Percentiles rank a stretch among this genome's conserved stretches.
These are phyloP conservation scores for Dryadula phaetusa DNA, from an alignment of 2,888 invertebrate genomes.

Conservation along the genomic window DNA sequence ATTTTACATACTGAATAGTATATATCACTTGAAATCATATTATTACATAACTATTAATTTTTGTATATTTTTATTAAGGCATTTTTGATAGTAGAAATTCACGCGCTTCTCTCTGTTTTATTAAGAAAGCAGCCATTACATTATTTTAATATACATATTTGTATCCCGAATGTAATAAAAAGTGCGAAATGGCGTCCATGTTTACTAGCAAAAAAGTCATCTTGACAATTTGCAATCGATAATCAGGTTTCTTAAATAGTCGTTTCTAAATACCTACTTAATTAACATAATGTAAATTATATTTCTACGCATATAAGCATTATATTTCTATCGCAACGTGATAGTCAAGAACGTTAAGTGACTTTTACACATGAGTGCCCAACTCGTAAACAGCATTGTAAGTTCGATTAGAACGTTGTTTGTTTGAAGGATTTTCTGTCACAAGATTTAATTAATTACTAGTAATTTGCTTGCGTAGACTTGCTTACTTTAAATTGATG, in stretches of 20 bases:
- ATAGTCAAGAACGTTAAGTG: constrained; percentile 12
- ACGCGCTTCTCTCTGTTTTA: too few species aligned
- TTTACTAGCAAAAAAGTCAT: neutral
- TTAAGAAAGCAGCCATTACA: too few species aligned
- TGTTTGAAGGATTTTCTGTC: neutral
- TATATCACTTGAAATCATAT: too few species aligned
- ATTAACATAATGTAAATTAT: constrained; percentile 16
- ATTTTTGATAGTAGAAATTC: too few species aligned
- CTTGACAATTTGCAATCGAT: neutral
- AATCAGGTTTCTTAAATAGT: constrained; percentile 11
- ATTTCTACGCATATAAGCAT: neutral
- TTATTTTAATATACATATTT: too few species aligned
- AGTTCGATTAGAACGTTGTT: constrained; percentile 12
- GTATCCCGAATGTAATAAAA: too few species aligned
- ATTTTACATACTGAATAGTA: too few species aligned
- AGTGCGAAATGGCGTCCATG: neutral
- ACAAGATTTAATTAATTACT: too few species aligned
- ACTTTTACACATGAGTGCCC: constrained; percentile 15
- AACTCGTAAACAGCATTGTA: neutral
- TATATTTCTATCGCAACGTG: neutral
- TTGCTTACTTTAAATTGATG: too few species aligned
- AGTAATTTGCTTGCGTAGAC: neutral
- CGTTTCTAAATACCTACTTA: neutral
- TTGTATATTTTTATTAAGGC: too few species aligned
- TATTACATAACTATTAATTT: too few species aligned